A percentile compares a stretch with the other conserved stretches of the same genome.
These are phyloP conservation scores for Platysteira castanea DNA, from an alignment of 2,113 vertebrate genomes.

Conservation along the genomic window DNA sequence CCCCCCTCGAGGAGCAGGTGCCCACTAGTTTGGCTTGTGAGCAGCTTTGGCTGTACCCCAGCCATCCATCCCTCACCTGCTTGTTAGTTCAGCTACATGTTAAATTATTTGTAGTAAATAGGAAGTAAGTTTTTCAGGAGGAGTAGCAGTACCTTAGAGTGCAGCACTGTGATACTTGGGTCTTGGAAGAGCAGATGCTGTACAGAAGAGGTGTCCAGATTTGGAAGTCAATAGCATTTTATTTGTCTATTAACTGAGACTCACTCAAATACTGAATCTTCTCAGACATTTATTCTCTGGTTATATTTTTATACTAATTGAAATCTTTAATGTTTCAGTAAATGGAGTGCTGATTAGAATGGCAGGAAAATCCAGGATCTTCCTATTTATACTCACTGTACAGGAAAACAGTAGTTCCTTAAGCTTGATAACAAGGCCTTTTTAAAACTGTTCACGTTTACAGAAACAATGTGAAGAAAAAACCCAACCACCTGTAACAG, in stretches of 20 bases:
- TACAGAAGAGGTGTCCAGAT: not conserved
- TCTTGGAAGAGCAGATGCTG: not conserved
- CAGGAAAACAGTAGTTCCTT: constrained; percentile 11
- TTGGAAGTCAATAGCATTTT: not conserved
- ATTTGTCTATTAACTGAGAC: constrained; percentile 4
- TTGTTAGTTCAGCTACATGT: not conserved
- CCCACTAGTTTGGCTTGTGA: not conserved
- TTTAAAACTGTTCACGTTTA: constrained; percentile 22
- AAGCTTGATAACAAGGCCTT: constrained; percentile 10
- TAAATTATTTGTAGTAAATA: constrained; percentile 19
- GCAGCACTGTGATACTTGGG: not conserved
- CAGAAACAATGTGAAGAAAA: constrained; percentile 45
- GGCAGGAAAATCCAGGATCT: not conserved
- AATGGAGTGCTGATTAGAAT: not conserved
- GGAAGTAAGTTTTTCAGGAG: not conserved
- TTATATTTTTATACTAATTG: constrained; percentile 45
- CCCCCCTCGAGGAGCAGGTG: not conserved
- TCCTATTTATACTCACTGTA: constrained; percentile 59
- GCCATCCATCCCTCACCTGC: not conserved
- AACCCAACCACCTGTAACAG: not conserved
- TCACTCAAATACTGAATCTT: not conserved
- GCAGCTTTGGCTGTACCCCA: not conserved
- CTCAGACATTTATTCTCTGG: not conserved
- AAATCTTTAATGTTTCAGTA: constrained; percentile 9
- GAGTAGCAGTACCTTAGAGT: not conserved